Evolutionary conservation across 2,797 vertebrate species (phyloP).

Genomic region (Bradypus variegatus): DNA sequence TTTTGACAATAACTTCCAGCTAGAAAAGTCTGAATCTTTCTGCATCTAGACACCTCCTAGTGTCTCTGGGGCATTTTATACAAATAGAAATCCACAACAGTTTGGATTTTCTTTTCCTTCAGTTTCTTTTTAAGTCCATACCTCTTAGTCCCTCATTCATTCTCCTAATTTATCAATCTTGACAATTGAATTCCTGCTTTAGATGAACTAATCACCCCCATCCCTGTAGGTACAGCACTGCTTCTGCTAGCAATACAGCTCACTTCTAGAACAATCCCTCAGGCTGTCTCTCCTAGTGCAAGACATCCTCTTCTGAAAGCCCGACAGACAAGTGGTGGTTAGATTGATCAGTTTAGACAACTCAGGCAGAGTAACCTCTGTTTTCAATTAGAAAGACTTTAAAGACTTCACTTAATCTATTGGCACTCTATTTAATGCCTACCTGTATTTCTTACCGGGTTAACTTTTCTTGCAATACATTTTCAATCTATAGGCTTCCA

Average conservation of each 20-base stretch:
- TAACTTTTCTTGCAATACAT: background rate
- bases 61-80: background rate
- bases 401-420: background rate
- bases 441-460: background rate
- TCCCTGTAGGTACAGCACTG: no score
- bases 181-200: background rate
- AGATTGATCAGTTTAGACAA: background rate
- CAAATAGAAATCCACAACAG: background rate
- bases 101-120: background rate
- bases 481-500: background rate
- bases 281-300: background rate
- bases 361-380: accelerated
- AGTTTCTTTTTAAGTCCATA: background rate
- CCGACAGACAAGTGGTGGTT: background rate
- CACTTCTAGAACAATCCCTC: background rate
- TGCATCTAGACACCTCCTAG: background rate
- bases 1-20: background rate
- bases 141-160: background rate
- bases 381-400: background rate
- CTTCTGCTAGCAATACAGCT: background rate
- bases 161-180: constrained; percentile 18
- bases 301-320: background rate
- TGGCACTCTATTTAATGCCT: background rate
- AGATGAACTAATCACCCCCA: background rate
- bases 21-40: background rate